Evolutionary conservation across 35 echinoderm and acorn worm genomes (phyloP), one percentile per base, ranked within the genome.

Genomic region (Amphiura filiformis): DNA sequence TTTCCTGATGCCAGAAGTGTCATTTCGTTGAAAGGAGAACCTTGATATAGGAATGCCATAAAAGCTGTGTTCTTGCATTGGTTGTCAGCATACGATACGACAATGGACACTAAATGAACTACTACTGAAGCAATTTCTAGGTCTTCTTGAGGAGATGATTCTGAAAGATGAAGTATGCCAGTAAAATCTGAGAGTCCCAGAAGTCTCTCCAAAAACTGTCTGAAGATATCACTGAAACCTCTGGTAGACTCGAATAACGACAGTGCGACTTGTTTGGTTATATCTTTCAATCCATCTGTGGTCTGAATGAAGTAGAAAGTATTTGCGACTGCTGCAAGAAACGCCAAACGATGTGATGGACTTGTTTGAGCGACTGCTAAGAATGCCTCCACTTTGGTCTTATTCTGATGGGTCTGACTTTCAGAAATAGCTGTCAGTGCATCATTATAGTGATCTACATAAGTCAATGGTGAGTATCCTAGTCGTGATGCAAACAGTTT

Each of bases 261-360:
- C 31, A 40, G 32, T 38, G 85, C 75, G 2, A 44, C 1, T 39
- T 34, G 37, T 26, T 79, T 87, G n/a, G 41, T 28, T 26, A 38
- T 28, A 31, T 77, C 85, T 31, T 31, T 78, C 14, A 40, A 39
- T 0, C 75, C 70, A n/a, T 22, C 18, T 87, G 85, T 87, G 38
- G 65, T 41, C 2, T 39, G 14, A 0, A 39, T 39, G n/a, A 87
- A 77, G 23, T 78, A 87, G 34, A 18, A 87, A 30, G 18, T 31
- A 78, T 87, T 31, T 18, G 70, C 38, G 26, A 87, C 57, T 13
- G 75, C 85, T 39, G 38, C 85, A 32, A 78, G 23, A 26, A 87
- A 39, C 30, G 85, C 85, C n/a, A 87, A 11, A n/a, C 85, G 85
- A 39, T 87, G 75, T 78, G 38, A 26, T 78, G 85, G 36, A 39